Evolutionary conservation across 2,113 vertebrate species (phyloP).

Genomic region (Carollia perspicillata): DNA sequence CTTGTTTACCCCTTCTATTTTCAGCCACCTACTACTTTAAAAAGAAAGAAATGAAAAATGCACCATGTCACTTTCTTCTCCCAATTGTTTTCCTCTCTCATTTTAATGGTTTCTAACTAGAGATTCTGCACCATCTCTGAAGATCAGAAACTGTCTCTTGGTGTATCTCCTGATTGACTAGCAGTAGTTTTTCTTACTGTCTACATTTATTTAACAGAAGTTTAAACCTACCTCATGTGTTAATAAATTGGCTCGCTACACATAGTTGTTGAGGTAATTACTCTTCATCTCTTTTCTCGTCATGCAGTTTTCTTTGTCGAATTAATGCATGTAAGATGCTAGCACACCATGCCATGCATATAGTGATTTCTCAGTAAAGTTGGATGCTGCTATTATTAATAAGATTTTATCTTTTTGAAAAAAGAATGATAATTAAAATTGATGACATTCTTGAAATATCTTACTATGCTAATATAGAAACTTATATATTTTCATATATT

Average conservation of each 20-base stretch:
- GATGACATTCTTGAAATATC: not conserved
- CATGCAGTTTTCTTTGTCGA: not conserved
- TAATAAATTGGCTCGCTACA: not conserved
- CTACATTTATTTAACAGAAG: not conserved
- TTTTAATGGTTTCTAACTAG: not conserved
- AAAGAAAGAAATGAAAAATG: not conserved
- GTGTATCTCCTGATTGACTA: not conserved
- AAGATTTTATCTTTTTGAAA: conserved; percentile 9
- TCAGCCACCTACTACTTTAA: not conserved
- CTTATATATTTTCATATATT: not conserved
- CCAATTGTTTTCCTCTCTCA: not conserved
- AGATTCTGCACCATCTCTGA: not conserved
- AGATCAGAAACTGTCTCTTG: not conserved
- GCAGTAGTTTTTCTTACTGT: not conserved
- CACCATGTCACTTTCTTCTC: not conserved
- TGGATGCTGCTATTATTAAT: not conserved
- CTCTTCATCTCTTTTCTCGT: not conserved
- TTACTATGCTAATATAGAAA: not conserved
- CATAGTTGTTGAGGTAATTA: not conserved
- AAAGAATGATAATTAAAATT: not conserved
- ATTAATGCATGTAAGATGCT: not conserved
- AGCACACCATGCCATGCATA: not conserved
- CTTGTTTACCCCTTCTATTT: not conserved
- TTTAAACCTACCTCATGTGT: not conserved
- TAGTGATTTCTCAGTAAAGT: not conserved